Evolutionary conservation across 1,140 invertebrate species (phyloP).

Genomic region (Aricia agestis): DNA sequence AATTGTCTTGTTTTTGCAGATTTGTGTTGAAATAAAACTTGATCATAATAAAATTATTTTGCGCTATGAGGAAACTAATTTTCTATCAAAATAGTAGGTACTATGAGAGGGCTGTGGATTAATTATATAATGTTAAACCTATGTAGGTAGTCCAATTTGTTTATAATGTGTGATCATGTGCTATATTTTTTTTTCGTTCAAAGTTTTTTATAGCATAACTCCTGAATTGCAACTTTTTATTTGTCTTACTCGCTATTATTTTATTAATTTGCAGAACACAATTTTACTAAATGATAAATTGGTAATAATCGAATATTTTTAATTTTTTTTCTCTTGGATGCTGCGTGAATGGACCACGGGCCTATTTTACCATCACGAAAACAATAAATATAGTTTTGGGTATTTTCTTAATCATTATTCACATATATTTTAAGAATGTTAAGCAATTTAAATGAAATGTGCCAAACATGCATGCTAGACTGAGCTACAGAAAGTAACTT

Average conservation of each 20-base stretch:
- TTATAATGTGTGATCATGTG: constrained; percentile 2
- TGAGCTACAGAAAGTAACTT: neutral
- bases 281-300: neutral
- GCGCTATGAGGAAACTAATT: too few relatives aligned
- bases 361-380: constrained; percentile 4
- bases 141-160: neutral
- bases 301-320: constrained; percentile 7
- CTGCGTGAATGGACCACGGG: constrained; percentile 8
- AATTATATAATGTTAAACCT: neutral
- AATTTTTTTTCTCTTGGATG: constrained; percentile 12
- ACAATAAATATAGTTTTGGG: constrained; percentile 8
- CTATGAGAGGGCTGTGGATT: too few relatives aligned
- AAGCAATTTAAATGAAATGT: neutral
- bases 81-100: too few relatives aligned
- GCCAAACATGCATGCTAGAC: neutral
- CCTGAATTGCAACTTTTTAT: neutral
- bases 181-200: neutral
- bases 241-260: neutral
- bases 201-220: neutral
- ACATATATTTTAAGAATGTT: constrained; percentile 2
- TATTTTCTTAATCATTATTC: constrained; percentile 7
- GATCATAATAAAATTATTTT: too few relatives aligned
- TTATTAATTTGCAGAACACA: neutral
- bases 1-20: too few relatives aligned
- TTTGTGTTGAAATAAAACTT: too few relatives aligned